Conservation (phyloP, 2,113 vertebrate species). For the Anser brachyrhynchus region DNA sequence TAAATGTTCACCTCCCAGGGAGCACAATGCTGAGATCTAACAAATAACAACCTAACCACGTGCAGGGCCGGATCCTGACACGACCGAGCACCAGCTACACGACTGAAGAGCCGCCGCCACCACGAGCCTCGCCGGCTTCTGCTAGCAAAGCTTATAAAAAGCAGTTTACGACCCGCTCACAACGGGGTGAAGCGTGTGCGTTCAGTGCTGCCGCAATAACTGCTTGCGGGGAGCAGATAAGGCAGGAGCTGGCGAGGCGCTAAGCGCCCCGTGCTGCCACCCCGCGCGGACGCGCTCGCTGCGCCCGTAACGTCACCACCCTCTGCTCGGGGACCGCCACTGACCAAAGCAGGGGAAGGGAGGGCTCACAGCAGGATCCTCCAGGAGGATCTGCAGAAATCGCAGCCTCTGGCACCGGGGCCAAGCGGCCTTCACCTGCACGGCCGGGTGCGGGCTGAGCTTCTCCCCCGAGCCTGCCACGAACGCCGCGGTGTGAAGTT, state of each 20-base stretch:
- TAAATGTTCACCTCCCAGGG: background rate
- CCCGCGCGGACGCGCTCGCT: rapidly evolving
- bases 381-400: background rate
- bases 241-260: background rate
- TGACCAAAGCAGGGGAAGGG: background rate
- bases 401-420: background rate
- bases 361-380: background rate
- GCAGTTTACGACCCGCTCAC: rapidly evolving
- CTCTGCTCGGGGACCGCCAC: rapidly evolving
- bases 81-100: rapidly evolving
- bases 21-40: background rate
- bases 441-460: no score
- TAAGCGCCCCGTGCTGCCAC: background rate
- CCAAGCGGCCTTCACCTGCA: background rate
- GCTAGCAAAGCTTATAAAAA: background rate
- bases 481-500: background rate
- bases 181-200: rapidly evolving
- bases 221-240: background rate
- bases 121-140: no score
- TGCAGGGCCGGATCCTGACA: no score
- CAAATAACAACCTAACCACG: rapidly evolving
- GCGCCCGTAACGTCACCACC: rapidly evolving
- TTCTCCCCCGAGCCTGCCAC: background rate
- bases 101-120: background rate
- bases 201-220: rapidly evolving